Percentiles rank a stretch among this genome's conserved stretches.
Conservation (phyloP, 2,113 vertebrate species). For the Sander vitreus region DNA sequence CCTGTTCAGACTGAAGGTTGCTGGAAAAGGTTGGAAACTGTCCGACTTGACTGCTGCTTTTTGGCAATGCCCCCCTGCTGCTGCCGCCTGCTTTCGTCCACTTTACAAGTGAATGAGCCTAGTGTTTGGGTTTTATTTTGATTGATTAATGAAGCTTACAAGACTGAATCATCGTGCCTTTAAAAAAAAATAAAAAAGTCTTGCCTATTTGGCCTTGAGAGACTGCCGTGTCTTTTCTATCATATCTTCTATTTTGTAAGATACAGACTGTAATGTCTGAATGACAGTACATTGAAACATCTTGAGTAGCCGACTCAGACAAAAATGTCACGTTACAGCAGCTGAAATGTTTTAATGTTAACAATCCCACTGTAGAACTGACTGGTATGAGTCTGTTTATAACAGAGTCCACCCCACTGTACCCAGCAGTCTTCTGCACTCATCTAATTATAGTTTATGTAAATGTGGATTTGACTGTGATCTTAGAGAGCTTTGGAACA, state of each 20-base stretch:
- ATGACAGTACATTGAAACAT: background rate
- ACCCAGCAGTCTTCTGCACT: slow-evolving; percentile 22
- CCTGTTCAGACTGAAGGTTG: too few relatives aligned
- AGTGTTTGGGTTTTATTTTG: background rate
- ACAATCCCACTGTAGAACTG: background rate
- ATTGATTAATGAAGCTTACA: background rate
- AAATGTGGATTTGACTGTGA: slow-evolving; percentile 36
- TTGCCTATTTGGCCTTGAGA: background rate
- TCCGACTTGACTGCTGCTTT: too few relatives aligned
- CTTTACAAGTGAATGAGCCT: too few relatives aligned
- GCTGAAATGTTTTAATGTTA: slow-evolving; percentile 2
- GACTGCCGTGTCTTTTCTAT: background rate
- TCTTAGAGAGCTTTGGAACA: slow-evolving; percentile 35
- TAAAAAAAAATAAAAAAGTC: background rate
- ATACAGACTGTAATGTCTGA: background rate
- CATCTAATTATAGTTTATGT: slow-evolving; percentile 60
- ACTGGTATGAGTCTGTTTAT: slow-evolving; percentile 20
- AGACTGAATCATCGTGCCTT: background rate
- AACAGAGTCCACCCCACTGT: slow-evolving; percentile 41
- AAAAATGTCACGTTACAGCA: slow-evolving; percentile 2
- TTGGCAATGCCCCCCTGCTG: too few relatives aligned
- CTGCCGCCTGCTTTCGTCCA: too few relatives aligned
- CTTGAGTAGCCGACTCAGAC: background rate
- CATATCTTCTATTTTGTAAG: background rate
- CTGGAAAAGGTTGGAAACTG: too few relatives aligned